Evolutionary conservation across 2,888 invertebrate species (phyloP).

Genomic region (Sphecodes monilicornis): DNA sequence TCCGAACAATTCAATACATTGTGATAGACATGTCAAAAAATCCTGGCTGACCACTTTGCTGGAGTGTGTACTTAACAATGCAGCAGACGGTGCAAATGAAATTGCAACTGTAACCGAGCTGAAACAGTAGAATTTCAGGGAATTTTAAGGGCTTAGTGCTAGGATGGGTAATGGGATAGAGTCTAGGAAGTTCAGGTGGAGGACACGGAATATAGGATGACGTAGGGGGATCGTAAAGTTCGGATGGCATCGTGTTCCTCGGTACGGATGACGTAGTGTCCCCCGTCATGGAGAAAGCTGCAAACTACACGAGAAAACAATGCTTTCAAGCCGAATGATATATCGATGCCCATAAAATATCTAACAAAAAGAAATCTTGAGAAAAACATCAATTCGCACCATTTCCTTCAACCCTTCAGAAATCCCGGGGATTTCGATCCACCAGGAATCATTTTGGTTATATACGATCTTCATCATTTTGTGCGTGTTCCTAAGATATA

Average conservation of each 20-base stretch:
- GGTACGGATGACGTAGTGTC: neutral
- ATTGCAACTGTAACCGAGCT: neutral
- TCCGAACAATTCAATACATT: too few species aligned
- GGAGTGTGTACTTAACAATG: neutral
- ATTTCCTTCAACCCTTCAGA: neutral
- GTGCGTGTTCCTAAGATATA: neutral
- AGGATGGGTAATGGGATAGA: neutral
- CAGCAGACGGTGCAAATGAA: neutral
- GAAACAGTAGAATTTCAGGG: neutral
- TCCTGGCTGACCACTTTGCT: neutral
- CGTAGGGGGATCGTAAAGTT: neutral
- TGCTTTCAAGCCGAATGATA: neutral
- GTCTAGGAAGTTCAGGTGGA: constrained; percentile 10
- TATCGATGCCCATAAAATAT: neutral
- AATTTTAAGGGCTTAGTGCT: neutral
- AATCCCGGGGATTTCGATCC: neutral
- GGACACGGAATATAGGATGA: neutral
- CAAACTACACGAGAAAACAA: neutral
- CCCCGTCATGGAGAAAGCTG: neutral
- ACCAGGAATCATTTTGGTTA: neutral
- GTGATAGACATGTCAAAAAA: neutral
- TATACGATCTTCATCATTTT: neutral
- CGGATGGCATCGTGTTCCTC: neutral
- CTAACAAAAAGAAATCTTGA: neutral
- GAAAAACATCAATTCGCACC: neutral